Percentiles rank a stretch among this genome's conserved stretches.
phyloP scores from a whole-genome alignment of 2,888 invertebrate species.

The Ecliptopera silaceata region DNA sequence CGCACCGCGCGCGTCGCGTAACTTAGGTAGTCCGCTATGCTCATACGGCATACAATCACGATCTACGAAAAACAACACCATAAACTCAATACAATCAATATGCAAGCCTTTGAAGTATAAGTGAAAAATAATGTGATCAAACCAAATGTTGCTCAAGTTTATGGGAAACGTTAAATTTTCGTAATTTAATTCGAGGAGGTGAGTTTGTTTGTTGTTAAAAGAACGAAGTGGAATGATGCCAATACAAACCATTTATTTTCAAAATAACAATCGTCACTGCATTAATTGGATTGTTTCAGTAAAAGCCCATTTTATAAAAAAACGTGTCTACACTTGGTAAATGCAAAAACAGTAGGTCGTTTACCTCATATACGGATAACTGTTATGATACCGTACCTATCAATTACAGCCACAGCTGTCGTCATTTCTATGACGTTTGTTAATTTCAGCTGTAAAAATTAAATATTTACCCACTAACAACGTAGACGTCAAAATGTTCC shows the following conservation, averaged over 20 bases:
- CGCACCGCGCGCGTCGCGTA: conserved; percentile 19
- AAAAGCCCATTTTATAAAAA: neutral
- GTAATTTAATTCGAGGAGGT: conserved; percentile 46
- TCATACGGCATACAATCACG: conserved; percentile 24
- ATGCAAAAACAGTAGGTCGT: neutral
- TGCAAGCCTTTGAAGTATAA: conserved; percentile 43
- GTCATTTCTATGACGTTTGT: neutral
- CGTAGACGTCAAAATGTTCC: neutral
- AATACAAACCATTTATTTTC: conserved; percentile 41
- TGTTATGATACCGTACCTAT: neutral
- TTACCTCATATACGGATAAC: neutral
- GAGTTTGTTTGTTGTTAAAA: conserved; percentile 54
- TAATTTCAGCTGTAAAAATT: too few relatives aligned
- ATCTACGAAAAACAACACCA: conserved; percentile 44
- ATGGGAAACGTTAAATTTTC: conserved; percentile 36
- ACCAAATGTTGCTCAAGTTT: conserved; percentile 31
- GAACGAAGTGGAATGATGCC: conserved; percentile 42
- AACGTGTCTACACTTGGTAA: neutral
- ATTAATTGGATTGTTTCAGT: neutral
- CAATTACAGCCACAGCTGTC: neutral
- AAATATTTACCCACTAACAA: too few relatives aligned
- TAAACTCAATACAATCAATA: conserved; percentile 45
- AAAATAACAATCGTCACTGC: conserved; percentile 41
- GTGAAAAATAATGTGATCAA: conserved; percentile 38
- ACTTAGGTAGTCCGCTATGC: conserved; percentile 19